Percentiles rank a stretch among this genome's conserved stretches.
Evolutionary conservation across 1,140 invertebrate species (phyloP).

Genomic region (Drosophila tropicalis): DNA sequence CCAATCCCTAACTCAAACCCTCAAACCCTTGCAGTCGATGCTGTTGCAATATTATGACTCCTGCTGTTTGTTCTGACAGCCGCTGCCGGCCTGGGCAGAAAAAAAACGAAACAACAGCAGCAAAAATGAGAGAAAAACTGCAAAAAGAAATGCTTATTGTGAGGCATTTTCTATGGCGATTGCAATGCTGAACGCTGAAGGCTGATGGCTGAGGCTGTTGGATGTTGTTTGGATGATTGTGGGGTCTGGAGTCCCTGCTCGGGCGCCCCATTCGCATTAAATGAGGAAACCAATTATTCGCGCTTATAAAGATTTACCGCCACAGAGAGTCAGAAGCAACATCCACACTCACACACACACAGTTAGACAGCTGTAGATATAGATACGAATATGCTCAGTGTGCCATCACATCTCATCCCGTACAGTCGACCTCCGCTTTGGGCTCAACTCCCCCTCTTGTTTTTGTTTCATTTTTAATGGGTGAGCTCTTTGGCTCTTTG

Average conservation of each 20-base stretch:
- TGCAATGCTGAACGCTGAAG: constrained; percentile 50
- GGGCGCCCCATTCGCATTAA: constrained; percentile 78
- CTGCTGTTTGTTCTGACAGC: constrained; percentile 76
- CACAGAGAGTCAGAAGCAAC: constrained; percentile 23
- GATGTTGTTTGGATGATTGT: neutral
- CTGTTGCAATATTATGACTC: constrained; percentile 81
- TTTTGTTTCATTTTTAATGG: constrained; percentile 59
- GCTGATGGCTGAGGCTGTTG: constrained; percentile 16
- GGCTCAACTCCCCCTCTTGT: constrained; percentile 25
- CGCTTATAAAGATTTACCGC: constrained; percentile 82
- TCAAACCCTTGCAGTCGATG: constrained; percentile 36
- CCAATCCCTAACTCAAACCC: constrained; percentile 52
- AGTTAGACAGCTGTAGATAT: constrained; percentile 68
- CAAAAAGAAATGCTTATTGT: constrained; percentile 75
- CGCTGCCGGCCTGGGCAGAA: constrained; percentile 18
- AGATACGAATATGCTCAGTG: constrained; percentile 49
- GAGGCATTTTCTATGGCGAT: constrained; percentile 72
- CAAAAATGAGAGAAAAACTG: constrained; percentile 38
- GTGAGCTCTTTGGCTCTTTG: constrained; percentile 23
- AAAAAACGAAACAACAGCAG: constrained; percentile 3
- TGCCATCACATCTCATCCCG: neutral
- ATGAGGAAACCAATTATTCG: constrained; percentile 83
- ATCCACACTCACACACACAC: constrained; percentile 28
- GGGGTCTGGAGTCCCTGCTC: constrained; percentile 15
- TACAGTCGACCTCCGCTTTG: neutral